These are phyloP conservation scores for Molorchus minor DNA, from an alignment of 2,888 invertebrate genomes.

Conservation along the genomic window DNA sequence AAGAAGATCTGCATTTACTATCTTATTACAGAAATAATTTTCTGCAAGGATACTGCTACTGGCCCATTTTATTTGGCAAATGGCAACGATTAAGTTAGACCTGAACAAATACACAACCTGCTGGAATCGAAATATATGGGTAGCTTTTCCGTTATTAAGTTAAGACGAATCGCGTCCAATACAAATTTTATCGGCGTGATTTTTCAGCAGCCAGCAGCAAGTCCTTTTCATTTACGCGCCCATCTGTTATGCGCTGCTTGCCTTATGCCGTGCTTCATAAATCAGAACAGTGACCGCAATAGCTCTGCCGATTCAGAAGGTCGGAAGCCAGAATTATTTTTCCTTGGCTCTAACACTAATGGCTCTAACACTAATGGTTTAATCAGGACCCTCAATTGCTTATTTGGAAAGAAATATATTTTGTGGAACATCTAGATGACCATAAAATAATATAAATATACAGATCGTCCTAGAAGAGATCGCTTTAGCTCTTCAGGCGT, in stretches of 20 bases:
- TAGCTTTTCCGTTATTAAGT: background rate
- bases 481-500: too few species aligned
- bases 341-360: background rate
- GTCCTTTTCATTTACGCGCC: slow-evolving; percentile 8
- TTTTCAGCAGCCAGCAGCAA: background rate
- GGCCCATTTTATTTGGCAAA: too few species aligned
- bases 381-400: too few species aligned
- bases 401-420: too few species aligned
- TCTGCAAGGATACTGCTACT: too few species aligned
- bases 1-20: too few species aligned
- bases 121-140: background rate
- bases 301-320: background rate
- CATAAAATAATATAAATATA: too few species aligned
- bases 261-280: slow-evolving; percentile 5
- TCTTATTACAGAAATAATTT: too few species aligned
- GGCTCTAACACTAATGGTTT: background rate
- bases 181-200: slow-evolving; percentile 14
- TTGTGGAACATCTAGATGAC: too few species aligned
- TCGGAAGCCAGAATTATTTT: background rate
- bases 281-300: slow-evolving; percentile 9
- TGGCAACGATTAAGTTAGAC: too few species aligned
- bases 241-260: background rate
- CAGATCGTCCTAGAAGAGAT: too few species aligned
- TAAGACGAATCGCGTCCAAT: slow-evolving; percentile 10
- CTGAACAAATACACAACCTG: background rate